Conservation (phyloP, 2,113 vertebrate species). For the Scomber colias region DNA sequence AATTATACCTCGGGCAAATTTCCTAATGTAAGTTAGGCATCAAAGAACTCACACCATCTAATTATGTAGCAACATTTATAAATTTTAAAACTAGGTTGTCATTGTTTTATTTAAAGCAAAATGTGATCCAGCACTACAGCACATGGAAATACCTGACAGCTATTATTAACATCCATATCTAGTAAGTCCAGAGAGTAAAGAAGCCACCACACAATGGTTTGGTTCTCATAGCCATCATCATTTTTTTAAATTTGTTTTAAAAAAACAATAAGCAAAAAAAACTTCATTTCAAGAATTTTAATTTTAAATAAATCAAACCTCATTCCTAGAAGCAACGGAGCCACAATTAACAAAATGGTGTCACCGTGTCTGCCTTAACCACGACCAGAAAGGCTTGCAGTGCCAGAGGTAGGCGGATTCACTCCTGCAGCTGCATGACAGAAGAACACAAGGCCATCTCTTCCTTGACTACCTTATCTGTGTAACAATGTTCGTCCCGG, state of each 20-base stretch:
- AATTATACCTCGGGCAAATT: too few species aligned
- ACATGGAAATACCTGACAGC: not conserved
- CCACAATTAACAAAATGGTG: not conserved
- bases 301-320: not conserved
- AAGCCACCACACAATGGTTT: too few species aligned
- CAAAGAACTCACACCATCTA: too few species aligned
- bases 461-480: constrained; percentile 56
- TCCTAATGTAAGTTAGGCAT: too few species aligned
- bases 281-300: too few species aligned
- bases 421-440: constrained; percentile 6
- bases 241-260: too few species aligned
- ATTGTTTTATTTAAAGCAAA: not conserved
- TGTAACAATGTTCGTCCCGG: constrained; percentile 53
- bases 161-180: not conserved
- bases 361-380: not conserved
- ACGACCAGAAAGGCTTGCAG: not conserved
- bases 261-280: too few species aligned
- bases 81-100: not conserved
- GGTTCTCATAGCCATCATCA: too few species aligned
- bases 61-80: too few species aligned
- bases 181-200: not conserved
- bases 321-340: not conserved
- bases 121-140: not conserved
- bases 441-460: constrained; percentile 21
- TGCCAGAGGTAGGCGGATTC: constrained; percentile 1